A percentile compares a stretch with the other conserved stretches of the same genome.
Evolutionary conservation across 2,113 vertebrate genomes (phyloP).

Genomic region (Chascanopsetta lugubris): DNA sequence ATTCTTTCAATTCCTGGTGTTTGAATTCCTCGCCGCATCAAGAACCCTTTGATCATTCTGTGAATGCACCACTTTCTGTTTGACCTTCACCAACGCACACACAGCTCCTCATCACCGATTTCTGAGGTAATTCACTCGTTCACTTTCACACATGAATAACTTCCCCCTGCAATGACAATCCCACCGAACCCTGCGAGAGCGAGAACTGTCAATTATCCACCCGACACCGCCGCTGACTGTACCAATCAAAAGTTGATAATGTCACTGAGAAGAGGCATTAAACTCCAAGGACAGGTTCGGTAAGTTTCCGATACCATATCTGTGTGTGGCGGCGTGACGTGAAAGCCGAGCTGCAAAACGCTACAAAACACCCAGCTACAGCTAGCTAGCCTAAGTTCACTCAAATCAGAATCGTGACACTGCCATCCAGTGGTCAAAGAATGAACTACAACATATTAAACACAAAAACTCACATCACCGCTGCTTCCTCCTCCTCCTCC

Average conservation of each 20-base stretch:
- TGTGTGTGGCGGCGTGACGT: constrained; percentile 24
- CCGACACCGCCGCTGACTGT: constrained; percentile 49
- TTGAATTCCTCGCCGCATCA: neutral
- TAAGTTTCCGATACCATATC: constrained; percentile 23
- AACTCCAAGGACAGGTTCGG: constrained; percentile 40
- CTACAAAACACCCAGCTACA: too few species aligned
- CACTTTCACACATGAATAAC: constrained; percentile 63
- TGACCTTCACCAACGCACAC: constrained; percentile 65
- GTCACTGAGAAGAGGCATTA: constrained; percentile 31
- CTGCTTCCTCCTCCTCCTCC: too few species aligned
- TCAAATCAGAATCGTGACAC: too few species aligned
- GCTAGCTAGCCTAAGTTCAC: too few species aligned
- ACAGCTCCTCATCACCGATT: constrained; percentile 55
- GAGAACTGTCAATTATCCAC: constrained; percentile 59
- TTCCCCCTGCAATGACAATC: constrained; percentile 43
- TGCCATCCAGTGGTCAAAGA: too few species aligned
- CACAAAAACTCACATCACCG: too few species aligned
- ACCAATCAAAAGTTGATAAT: constrained; percentile 54
- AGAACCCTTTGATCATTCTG: constrained; percentile 47
- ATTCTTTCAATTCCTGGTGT: too few species aligned
- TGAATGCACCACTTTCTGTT: constrained; percentile 48
- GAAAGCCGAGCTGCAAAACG: too few species aligned
- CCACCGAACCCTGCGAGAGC: constrained; percentile 41
- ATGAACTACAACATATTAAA: too few species aligned
- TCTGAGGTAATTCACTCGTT: constrained; percentile 65